Evolutionary conservation across 2,113 vertebrate species (phyloP).

Genomic region (Aptenodytes patagonicus): DNA sequence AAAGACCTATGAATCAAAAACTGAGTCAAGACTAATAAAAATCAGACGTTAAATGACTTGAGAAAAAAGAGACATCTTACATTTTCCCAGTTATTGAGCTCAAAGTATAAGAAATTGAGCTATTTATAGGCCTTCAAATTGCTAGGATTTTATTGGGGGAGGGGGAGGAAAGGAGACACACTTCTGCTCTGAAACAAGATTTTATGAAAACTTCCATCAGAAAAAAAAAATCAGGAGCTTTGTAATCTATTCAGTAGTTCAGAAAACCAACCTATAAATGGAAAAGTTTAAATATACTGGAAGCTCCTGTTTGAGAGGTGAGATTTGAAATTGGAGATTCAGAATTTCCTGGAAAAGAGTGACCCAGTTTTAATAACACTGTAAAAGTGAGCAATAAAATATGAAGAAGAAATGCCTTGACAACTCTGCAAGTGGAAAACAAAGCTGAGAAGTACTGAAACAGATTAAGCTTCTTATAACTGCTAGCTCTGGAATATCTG

Average conservation of each 20-base stretch:
- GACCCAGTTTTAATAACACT: not conserved
- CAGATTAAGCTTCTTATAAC: not conserved
- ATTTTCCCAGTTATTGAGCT: not conserved
- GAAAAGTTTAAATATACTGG: not conserved
- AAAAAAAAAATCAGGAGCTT: not conserved
- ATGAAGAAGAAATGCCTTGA: slow-evolving; percentile 5
- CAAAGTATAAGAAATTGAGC: not conserved
- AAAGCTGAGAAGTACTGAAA: slow-evolving; percentile 9
- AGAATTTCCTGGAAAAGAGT: slow-evolving; percentile 29
- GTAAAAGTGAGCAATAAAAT: slow-evolving; percentile 13
- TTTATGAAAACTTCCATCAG: not conserved
- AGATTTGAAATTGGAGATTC: not conserved
- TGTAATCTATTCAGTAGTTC: not conserved
- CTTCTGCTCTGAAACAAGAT: not conserved
- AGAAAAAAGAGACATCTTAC: not conserved
- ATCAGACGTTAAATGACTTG: not conserved
- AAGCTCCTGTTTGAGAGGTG: not conserved
- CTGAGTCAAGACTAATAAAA: not conserved
- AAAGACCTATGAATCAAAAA: not conserved
- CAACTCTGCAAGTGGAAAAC: not conserved
- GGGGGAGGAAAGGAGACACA: not conserved
- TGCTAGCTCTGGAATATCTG: not conserved
- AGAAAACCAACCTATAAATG: not conserved
- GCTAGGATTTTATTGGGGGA: not conserved
- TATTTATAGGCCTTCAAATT: not conserved